phyloP scores from a whole-genome alignment of 2,888 invertebrate species.

The Limnephilus marmoratus region DNA sequence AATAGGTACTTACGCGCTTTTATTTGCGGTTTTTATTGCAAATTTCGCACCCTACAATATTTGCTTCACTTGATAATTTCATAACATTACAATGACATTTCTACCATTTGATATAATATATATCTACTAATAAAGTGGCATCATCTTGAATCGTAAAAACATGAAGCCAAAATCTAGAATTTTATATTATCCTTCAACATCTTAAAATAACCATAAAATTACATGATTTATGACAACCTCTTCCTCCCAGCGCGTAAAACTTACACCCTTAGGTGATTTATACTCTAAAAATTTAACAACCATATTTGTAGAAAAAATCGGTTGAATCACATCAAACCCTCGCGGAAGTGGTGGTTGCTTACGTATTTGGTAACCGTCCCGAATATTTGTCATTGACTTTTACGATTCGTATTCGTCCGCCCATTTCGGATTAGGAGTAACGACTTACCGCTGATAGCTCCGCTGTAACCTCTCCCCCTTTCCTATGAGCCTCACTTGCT shows the following conservation, averaged over 20 bases:
- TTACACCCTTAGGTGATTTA: not conserved
- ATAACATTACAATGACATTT: not conserved
- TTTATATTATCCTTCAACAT: not conserved
- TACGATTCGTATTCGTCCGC: not conserved
- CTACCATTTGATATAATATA: not conserved
- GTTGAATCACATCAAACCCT: not conserved
- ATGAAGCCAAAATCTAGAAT: not conserved
- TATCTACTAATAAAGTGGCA: not conserved
- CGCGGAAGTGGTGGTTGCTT: not conserved
- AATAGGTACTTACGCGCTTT: no score
- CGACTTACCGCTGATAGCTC: not conserved
- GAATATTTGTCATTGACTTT: not conserved
- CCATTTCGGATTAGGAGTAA: not conserved
- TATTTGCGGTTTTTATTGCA: not conserved
- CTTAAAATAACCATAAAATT: not conserved
- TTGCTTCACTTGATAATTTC: no score
- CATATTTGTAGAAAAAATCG: not conserved
- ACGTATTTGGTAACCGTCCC: not conserved
- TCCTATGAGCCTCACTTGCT: not conserved
- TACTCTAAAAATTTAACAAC: not conserved
- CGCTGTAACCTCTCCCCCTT: not conserved
- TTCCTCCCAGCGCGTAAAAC: not conserved
- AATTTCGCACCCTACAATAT: not conserved
- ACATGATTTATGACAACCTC: not conserved
- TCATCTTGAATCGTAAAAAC: not conserved